phyloP scores from a whole-genome alignment of 2,797 vertebrate genomes.

The Capromys pilorides region DNA sequence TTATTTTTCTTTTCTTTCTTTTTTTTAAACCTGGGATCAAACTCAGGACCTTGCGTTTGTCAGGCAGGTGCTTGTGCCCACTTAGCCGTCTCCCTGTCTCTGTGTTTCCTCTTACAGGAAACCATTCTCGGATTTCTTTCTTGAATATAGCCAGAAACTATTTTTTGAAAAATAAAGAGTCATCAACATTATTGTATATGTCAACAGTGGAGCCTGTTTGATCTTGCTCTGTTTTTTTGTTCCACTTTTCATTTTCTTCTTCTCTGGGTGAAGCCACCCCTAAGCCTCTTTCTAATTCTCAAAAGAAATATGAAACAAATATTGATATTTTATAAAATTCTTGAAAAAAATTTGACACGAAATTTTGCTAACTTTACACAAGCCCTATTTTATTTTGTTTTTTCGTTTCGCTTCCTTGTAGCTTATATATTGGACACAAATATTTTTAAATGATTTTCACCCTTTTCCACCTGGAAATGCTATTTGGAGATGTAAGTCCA shows the following conservation, averaged over 20 bases:
- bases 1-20: not conserved
- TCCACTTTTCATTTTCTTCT: not conserved
- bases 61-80: too few species aligned
- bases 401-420: not conserved
- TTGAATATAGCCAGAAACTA: slow-evolving; percentile 7
- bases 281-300: slow-evolving; percentile 15
- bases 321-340: not conserved
- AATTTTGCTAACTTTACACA: not conserved
- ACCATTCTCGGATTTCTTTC: slow-evolving; percentile 6
- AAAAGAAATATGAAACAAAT: slow-evolving; percentile 44
- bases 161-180: not conserved
- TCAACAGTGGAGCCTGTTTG: not conserved
- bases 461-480: not conserved
- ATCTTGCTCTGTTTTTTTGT: not conserved
- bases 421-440: not conserved
- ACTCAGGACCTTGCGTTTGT: too few species aligned
- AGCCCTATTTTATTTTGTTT: not conserved
- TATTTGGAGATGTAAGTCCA: not conserved
- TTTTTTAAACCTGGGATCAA: too few species aligned
- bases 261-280: not conserved
- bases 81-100: too few species aligned
- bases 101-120: not conserved
- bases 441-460: not conserved
- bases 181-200: not conserved
- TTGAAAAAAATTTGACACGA: not conserved